Evolutionary conservation across 2,113 vertebrate species (phyloP), one percentile per base, ranked within the genome.

Genomic region (Scomber colias): DNA sequence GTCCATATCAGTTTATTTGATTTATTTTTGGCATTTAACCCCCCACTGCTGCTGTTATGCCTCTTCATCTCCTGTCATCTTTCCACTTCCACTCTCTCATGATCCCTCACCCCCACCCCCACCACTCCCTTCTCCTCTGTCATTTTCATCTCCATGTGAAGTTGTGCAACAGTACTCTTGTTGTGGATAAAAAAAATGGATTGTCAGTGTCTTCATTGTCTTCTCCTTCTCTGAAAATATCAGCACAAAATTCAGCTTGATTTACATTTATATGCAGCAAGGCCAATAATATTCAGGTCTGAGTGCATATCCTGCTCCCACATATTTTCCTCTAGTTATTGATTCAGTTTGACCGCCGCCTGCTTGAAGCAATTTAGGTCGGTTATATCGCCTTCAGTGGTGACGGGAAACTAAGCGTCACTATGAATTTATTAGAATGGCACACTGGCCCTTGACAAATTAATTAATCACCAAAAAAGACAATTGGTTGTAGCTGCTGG

Each of bases 261-360:
- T 82, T 88, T 70, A 67, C 84, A 86, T 86, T 84, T 84, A 65
- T 77, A 85, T 85, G 81, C 72, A 78, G 72, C 64, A 31, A 55
- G 75, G 40, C 54, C 68, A 77, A 64, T 81, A 78, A 69, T 61
- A 31, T 31, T 3, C 59, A 35, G 70, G 70, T 71, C 62, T 61
- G 48, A 77, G 68, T 46, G 59, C 69, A 53, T 14, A 30, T 17
- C 1, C 4, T 2, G 11, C 61, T 31, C 60, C 19, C 62, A 60
- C 56, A 44, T 61, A 68, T 74, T 71, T 48, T 49, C n/a, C 31
- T 69, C 46, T 17, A n/a, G 45, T 71, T 83, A 81, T 70, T 82
- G 64, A 81, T 85, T 85, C 59, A 59, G 44, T 75, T 81, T 69
- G 79, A 72, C 77, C 10, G 73, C 64, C 62, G 69, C 24, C 62